Conservation (phyloP, 2,113 vertebrate species). For the Bolborhynchus lineola region DNA sequence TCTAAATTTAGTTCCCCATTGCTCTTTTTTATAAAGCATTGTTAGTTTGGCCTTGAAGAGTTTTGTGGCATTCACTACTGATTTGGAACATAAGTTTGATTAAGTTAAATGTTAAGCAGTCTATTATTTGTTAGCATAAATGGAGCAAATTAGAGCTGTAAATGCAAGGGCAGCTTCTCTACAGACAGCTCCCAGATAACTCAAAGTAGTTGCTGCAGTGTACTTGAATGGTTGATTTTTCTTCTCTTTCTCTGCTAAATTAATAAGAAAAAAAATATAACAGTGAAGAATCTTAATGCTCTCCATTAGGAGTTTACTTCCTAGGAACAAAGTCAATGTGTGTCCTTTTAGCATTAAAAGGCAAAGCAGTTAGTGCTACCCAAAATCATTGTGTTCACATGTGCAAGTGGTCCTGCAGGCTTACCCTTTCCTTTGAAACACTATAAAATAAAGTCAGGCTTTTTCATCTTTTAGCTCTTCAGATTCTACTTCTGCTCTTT, state of each 20-base stretch:
- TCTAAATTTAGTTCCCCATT: neutral
- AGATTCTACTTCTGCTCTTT: neutral
- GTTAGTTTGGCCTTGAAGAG: neutral
- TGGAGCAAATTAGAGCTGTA: slow-evolving; percentile 8
- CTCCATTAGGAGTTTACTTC: neutral
- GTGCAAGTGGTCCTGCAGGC: neutral
- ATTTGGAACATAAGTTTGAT: neutral
- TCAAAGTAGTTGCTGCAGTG: neutral
- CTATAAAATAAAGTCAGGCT: neutral
- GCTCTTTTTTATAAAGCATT: neutral
- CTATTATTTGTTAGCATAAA: slow-evolving; percentile 36
- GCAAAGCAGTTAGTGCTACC: neutral
- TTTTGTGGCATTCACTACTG: neutral
- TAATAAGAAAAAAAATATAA: neutral
- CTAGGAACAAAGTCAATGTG: neutral
- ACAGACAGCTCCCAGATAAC: neutral
- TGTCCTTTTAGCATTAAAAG: neutral
- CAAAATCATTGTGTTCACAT: neutral
- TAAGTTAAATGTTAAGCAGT: neutral
- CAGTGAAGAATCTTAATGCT: neutral
- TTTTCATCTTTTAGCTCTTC: neutral
- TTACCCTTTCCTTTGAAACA: neutral
- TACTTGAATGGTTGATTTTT: neutral
- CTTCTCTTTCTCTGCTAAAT: neutral
- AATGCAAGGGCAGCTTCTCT: neutral